A percentile compares a stretch with the other conserved stretches of the same genome.
These are phyloP conservation scores for Synanthedon myopaeformis DNA, from an alignment of 2,888 invertebrate genomes.

Conservation along the genomic window DNA sequence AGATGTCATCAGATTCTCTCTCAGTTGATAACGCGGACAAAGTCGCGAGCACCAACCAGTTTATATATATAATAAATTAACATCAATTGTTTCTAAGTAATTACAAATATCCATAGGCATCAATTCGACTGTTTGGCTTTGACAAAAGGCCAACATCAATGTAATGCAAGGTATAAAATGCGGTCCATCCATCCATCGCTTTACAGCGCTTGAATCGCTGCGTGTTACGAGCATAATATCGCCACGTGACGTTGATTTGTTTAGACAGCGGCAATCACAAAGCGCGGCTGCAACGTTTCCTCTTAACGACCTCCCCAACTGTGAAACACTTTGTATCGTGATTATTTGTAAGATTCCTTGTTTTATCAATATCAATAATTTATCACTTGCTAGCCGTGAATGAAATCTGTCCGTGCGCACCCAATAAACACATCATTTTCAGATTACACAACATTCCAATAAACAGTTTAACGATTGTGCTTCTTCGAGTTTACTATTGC, in stretches of 20 bases:
- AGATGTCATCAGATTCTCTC: too few species aligned
- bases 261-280: conserved; percentile 60
- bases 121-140: too few species aligned
- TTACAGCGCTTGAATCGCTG: conserved; percentile 19
- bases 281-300: conserved; percentile 59
- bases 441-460: conserved; percentile 12
- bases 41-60: too few species aligned
- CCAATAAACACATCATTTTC: conserved; percentile 10
- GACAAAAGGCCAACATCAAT: too few species aligned
- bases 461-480: too few species aligned
- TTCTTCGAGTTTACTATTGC: too few species aligned
- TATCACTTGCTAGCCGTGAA: conserved; percentile 47
- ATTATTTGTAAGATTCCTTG: conserved; percentile 59
- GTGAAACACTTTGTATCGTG: conserved; percentile 56
- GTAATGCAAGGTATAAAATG: too few species aligned
- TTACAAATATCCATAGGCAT: too few species aligned
- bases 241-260: conserved; percentile 37
- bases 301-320: conserved; percentile 64
- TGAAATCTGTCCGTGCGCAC: conserved; percentile 53
- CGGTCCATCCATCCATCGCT: conserved; percentile 4
- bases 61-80: too few species aligned
- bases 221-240: conserved; percentile 10
- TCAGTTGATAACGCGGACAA: too few species aligned
- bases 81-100: too few species aligned
- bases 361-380: conserved; percentile 69